Evolutionary conservation across 2,797 vertebrate species (phyloP).

Genomic region (Erethizon dorsatum): DNA sequence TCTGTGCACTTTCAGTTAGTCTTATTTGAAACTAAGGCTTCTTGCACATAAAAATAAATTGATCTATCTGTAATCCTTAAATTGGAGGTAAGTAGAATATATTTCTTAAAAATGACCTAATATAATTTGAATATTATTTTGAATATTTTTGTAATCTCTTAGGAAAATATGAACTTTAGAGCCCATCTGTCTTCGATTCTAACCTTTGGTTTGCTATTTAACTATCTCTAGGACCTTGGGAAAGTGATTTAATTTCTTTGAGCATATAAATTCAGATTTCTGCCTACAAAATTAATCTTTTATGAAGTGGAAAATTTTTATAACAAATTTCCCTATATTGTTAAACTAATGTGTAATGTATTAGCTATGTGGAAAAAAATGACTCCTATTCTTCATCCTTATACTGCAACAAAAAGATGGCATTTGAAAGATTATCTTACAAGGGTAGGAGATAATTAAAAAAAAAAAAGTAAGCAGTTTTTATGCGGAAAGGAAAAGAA

Average conservation of each 20-base stretch:
- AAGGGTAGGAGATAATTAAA: not conserved
- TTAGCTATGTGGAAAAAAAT: not conserved
- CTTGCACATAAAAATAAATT: not conserved
- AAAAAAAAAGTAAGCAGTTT: not conserved
- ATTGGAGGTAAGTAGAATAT: conserved; percentile 60
- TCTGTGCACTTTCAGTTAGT: not conserved
- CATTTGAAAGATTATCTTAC: not conserved
- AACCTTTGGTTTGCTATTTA: not conserved
- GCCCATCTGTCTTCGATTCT: not conserved
- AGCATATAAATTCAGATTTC: not conserved
- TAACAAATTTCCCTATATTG: not conserved
- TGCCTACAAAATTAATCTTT: not conserved
- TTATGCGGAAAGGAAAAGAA: not conserved
- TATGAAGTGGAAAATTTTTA: not conserved
- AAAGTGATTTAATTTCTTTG: not conserved
- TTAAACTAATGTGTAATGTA: not conserved
- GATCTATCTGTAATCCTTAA: not conserved
- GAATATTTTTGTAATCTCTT: not conserved
- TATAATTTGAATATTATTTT: not conserved
- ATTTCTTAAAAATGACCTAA: not conserved
- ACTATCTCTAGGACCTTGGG: not conserved
- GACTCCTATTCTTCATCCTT: not conserved
- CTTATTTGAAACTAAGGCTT: not conserved
- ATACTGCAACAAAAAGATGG: not conserved
- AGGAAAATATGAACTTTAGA: not conserved